A percentile compares a stretch with the other conserved stretches of the same genome.
phyloP scores from a whole-genome alignment of 2,888 invertebrate species.

The Julus scandinavius region DNA sequence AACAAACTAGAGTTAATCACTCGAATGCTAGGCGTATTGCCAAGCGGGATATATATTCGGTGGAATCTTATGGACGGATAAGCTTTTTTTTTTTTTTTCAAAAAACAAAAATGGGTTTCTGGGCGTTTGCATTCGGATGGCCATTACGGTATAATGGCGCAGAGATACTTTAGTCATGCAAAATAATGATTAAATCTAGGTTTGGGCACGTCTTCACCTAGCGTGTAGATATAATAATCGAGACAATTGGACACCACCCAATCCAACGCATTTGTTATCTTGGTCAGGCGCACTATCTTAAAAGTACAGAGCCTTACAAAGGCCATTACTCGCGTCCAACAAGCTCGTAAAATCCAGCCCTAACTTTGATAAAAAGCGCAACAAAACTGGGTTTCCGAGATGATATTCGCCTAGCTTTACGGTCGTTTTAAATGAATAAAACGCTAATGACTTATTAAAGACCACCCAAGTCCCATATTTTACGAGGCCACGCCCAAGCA shows the following conservation, averaged over 20 bases:
- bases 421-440: conserved; percentile 35
- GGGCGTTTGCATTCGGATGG: conserved; percentile 31
- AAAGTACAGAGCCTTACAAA: conserved; percentile 10
- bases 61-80: background rate
- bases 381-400: conserved; percentile 27
- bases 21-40: background rate
- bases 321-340: conserved; percentile 13
- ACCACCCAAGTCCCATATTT: conserved; percentile 6
- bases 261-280: background rate
- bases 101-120: conserved; percentile 18
- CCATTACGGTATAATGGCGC: background rate
- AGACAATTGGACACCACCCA: conserved; percentile 38
- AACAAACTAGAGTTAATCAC: background rate
- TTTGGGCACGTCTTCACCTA: background rate
- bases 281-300: background rate
- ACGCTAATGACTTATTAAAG: conserved; percentile 39
- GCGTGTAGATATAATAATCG: background rate
- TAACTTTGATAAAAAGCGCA: background rate
- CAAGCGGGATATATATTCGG: background rate
- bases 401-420: background rate
- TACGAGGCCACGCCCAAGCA: conserved; percentile 21
- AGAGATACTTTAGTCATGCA: conserved; percentile 30
- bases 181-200: conserved; percentile 14
- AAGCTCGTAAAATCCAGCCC: conserved; percentile 26
- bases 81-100: background rate